Percentiles rank a stretch among this genome's conserved stretches.
phyloP scores from a whole-genome alignment of 2,797 vertebrate species.

The Vespertilio murinus region DNA sequence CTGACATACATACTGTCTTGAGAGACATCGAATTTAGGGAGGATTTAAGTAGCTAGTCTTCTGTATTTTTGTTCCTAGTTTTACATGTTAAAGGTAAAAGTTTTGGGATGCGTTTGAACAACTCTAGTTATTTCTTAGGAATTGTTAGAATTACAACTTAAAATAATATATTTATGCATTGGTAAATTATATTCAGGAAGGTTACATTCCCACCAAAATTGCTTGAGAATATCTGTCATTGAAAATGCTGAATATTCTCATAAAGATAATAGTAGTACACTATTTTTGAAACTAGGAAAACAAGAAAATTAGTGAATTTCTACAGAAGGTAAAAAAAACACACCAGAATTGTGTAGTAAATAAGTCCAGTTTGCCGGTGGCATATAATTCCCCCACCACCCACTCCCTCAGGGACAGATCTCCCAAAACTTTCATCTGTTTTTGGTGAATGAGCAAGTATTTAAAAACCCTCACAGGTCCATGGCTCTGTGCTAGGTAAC shows the following conservation, averaged over 20 bases:
- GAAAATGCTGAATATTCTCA: slow-evolving; percentile 20
- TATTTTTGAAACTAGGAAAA: background rate
- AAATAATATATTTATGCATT: background rate
- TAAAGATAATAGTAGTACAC: background rate
- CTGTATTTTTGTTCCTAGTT: slow-evolving; percentile 22
- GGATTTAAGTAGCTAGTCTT: background rate
- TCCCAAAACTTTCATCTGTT: background rate
- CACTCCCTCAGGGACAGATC: background rate
- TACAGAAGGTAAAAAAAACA: background rate
- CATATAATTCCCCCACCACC: background rate
- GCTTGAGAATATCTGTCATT: slow-evolving; percentile 19
- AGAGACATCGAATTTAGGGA: background rate
- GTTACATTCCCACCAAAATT: background rate
- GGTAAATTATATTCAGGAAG: background rate
- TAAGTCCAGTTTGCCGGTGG: background rate
- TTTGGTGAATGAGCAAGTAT: background rate
- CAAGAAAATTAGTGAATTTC: background rate
- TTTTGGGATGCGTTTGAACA: background rate
- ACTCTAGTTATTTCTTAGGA: background rate
- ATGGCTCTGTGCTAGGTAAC: background rate
- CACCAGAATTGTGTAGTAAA: background rate
- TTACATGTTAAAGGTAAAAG: background rate
- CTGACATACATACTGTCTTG: background rate
- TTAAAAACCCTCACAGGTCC: background rate
- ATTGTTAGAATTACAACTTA: background rate